These are phyloP conservation scores for Alaudala cheleensis DNA, from an alignment of 2,113 vertebrate species.

Conservation along the genomic window DNA sequence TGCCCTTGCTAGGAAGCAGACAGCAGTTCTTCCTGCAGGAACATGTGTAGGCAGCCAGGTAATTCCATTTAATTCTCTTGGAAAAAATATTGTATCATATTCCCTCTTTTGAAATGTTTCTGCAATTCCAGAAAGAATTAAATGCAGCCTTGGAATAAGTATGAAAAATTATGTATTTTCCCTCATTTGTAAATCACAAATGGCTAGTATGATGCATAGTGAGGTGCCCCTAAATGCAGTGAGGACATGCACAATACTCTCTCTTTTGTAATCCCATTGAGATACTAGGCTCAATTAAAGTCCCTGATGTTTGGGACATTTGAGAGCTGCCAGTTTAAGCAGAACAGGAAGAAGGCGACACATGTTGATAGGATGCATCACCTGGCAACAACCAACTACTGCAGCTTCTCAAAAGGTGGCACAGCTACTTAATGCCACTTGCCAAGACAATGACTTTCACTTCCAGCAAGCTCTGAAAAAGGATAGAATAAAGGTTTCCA, in stretches of 20 bases:
- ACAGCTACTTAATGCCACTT: background rate
- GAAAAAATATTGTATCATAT: background rate
- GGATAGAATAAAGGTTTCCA: background rate
- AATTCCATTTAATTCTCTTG: background rate
- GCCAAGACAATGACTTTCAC: background rate
- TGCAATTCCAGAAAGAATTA: background rate
- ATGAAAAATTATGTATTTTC: background rate
- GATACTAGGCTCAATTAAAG: background rate
- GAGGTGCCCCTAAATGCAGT: rapidly evolving
- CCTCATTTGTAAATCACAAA: background rate
- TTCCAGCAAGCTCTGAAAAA: background rate
- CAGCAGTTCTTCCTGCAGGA: background rate
- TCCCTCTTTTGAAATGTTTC: background rate
- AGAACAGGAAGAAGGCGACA: background rate
- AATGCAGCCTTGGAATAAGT: background rate
- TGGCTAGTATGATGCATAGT: background rate
- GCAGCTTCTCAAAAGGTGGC: background rate
- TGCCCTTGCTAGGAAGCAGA: background rate
- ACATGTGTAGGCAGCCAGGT: background rate
- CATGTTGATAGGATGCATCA: background rate
- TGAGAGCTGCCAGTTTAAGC: background rate
- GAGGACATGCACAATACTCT: background rate
- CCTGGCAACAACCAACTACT: background rate
- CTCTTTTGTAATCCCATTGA: background rate
- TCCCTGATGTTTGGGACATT: background rate